phyloP scores from a whole-genome alignment of 1,140 invertebrate genomes.

The Pogonus chalceus region DNA sequence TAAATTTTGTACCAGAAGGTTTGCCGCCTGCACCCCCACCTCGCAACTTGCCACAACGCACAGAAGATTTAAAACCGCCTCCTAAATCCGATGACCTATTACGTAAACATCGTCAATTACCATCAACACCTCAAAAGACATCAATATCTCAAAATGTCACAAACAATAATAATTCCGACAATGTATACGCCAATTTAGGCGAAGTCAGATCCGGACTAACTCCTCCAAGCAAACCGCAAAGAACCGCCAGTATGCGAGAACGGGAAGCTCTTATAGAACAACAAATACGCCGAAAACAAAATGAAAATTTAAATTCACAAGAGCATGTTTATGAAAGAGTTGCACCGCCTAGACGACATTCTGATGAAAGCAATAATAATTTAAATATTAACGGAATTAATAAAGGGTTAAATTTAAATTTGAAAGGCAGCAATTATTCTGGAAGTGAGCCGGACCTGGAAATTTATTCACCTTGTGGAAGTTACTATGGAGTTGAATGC shows the following conservation, averaged over 20 bases:
- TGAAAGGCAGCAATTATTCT: too few relatives aligned
- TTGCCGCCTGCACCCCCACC: constrained; percentile 45
- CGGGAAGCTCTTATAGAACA: constrained; percentile 51
- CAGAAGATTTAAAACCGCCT: constrained; percentile 46
- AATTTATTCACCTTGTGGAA: constrained; percentile 62
- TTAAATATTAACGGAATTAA: too few relatives aligned
- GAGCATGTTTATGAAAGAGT: constrained; percentile 33
- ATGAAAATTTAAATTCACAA: background rate
- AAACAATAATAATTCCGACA: constrained; percentile 43
- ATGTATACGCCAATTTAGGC: constrained; percentile 69
- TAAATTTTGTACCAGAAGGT: too few relatives aligned
- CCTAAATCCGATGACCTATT: constrained; percentile 54
- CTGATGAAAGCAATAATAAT: background rate
- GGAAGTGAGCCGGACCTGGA: constrained; percentile 72
- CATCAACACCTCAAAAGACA: constrained; percentile 20
- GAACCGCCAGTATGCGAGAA: constrained; percentile 72
- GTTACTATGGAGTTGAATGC: constrained; percentile 54
- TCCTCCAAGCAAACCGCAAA: constrained; percentile 63
- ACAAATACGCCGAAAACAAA: constrained; percentile 29
- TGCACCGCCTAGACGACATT: constrained; percentile 34
- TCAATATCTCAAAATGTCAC: constrained; percentile 21
- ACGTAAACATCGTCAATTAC: constrained; percentile 47
- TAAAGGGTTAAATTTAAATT: constrained; percentile 18
- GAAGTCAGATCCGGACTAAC: constrained; percentile 66
- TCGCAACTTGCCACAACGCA: constrained; percentile 39